Evolutionary conservation across 2,113 vertebrate species (phyloP), one percentile per base, ranked within the genome.

Genomic region (Etheostoma cragini): DNA sequence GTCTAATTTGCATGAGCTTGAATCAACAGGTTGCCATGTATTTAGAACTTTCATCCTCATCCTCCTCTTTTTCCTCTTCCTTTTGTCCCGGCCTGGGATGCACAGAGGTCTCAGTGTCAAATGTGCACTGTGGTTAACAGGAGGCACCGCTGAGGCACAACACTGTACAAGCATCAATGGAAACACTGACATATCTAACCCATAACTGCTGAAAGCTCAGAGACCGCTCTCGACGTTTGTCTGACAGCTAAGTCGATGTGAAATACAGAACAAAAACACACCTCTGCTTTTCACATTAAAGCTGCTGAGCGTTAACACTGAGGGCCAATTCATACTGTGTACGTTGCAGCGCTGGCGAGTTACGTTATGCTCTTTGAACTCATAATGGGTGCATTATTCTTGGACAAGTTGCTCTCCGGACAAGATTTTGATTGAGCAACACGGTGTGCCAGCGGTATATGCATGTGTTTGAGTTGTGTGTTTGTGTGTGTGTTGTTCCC

Each of bases 241-340:
- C 76, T 83, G 90, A 87, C 87, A 89, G 88, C 88, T 75, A 8
- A 70, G 75, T 65, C 62, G 1, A 87, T 76, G 82, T 89, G 90
- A 92, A 91, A 87, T 70, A 85, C 85, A 86, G 89, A 91, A 85
- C 77, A 82, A 84, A 88, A 87, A 89, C 83, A 88, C 83, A 77
- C 68, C 79, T 85, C 90, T 92, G 91, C 71, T 92, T 90, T 93
- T 87, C 75, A 78, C 88, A 91, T 93, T 87, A 91, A 86, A 87
- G 85, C 82, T 50, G 45, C 81, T 22, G 71, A 68, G 72, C 69
- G 47, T 80, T 78, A 61, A 85, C 80, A 77, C 84, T 46, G 66
- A 82, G 78, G 65, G 82, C 74, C 82, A 50, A 79, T 81, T 86
- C 69, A 82, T 72, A 26, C 70, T 57, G 63, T 26, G 69, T 49